These are phyloP conservation scores for Syrphus vitripennis DNA, from an alignment of 2,888 invertebrate genomes.

Conservation along the genomic window DNA sequence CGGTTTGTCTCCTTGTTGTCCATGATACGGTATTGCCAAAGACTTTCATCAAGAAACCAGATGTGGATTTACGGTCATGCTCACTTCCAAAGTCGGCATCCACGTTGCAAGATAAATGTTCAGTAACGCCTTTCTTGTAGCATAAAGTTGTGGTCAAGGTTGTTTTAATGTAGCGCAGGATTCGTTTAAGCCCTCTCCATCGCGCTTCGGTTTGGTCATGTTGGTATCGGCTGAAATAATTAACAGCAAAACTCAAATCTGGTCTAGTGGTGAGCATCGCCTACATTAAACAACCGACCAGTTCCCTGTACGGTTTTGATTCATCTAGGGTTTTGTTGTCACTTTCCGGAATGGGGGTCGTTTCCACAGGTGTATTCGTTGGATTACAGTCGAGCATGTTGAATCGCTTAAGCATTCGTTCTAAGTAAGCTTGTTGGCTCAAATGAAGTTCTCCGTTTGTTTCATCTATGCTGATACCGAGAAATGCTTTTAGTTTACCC, in stretches of 20 bases:
- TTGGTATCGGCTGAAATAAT: slow-evolving; percentile 16
- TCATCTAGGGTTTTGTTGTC: background rate
- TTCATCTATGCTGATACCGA: background rate
- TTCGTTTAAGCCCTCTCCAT: background rate
- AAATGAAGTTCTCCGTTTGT: background rate
- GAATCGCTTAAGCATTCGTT: background rate
- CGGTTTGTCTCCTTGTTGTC: background rate
- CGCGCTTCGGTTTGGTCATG: background rate
- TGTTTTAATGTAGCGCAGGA: background rate
- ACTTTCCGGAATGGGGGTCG: background rate
- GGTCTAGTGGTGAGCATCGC: slow-evolving; percentile 1
- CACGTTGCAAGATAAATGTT: background rate
- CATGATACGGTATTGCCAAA: background rate
- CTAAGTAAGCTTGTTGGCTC: background rate
- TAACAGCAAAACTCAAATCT: slow-evolving; percentile 9
- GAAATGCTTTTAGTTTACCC: background rate
- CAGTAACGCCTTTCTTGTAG: background rate
- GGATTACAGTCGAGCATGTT: background rate
- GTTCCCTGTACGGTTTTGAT: slow-evolving; percentile 4
- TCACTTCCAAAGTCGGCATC: background rate
- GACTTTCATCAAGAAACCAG: background rate
- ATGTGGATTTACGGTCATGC: background rate
- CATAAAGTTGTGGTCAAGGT: background rate
- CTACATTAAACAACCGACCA: slow-evolving; percentile 13
- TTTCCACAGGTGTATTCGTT: background rate